Conservation (phyloP, 2,113 vertebrate species). For the Carassius carassius region DNA sequence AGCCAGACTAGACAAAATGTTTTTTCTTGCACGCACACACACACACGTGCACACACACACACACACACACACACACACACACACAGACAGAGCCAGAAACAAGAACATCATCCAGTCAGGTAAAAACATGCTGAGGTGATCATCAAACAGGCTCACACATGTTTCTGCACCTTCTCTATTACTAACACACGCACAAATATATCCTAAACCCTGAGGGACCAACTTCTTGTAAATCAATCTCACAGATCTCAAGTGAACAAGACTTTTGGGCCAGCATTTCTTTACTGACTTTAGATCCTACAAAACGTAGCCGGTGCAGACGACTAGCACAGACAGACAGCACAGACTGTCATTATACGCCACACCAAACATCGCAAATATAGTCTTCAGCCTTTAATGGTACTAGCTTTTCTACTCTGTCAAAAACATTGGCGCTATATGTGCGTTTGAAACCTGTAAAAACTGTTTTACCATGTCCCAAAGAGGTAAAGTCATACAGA, state of each 20-base stretch:
- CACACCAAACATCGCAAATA: neutral
- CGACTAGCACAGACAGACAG: neutral
- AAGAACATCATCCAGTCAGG: constrained; percentile 36
- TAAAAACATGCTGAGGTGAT: constrained; percentile 47
- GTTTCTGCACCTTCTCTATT: constrained; percentile 32
- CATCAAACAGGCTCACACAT: constrained; percentile 55
- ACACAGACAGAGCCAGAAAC: constrained; percentile 5
- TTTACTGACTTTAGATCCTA: neutral
- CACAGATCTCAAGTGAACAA: neutral
- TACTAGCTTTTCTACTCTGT: neutral
- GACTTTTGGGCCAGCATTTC: neutral
- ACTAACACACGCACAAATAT: constrained; percentile 26
- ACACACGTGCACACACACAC: neutral
- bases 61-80: neutral
- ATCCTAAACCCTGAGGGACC: constrained; percentile 33
- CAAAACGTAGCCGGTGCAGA: neutral
- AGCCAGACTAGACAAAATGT: constrained; percentile 18
- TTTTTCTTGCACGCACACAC: constrained; percentile 11
- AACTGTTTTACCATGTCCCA: neutral
- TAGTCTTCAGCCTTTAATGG: constrained; percentile 3
- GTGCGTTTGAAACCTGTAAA: neutral
- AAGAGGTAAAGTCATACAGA: neutral
- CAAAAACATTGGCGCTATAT: neutral
- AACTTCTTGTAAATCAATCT: constrained; percentile 24
- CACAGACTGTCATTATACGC: constrained; percentile 20